A percentile compares a stretch with the other conserved stretches of the same genome.
Evolutionary conservation across 2,113 vertebrate species (phyloP).

Genomic region (Corythaixoides concolor): DNA sequence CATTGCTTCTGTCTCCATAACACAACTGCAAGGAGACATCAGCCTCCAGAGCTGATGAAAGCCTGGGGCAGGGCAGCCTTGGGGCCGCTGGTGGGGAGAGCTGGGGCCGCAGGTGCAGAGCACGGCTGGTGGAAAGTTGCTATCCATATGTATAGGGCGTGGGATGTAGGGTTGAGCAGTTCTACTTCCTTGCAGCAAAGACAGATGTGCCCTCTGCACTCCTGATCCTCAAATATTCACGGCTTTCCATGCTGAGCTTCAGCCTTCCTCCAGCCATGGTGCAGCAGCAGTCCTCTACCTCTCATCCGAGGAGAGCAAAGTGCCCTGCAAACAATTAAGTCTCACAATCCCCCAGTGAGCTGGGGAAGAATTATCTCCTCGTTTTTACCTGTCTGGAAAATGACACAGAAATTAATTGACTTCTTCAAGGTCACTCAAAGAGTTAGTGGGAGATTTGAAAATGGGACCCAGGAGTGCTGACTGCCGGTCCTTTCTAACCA

Average conservation of each 20-base stretch:
- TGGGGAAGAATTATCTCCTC: slow-evolving; percentile 43
- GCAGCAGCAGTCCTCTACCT: neutral
- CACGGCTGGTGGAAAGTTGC: neutral
- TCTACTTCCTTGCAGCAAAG: neutral
- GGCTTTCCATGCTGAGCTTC: neutral
- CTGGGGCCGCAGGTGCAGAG: neutral
- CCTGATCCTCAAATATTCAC: neutral
- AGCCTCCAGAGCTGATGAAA: neutral
- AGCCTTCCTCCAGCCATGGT: neutral
- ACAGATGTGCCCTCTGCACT: neutral
- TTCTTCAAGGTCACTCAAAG: slow-evolving; percentile 53
- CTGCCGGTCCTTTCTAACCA: slow-evolving; percentile 1
- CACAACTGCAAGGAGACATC: neutral
- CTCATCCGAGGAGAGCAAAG: neutral
- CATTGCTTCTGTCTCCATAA: neutral
- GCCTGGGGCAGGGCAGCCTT: neutral
- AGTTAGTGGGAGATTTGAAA: slow-evolving; percentile 31
- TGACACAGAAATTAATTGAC: slow-evolving; percentile 62
- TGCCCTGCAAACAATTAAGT: slow-evolving; percentile 48
- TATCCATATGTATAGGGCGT: accelerated
- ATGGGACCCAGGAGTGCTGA: slow-evolving; percentile 48
- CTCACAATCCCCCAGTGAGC: slow-evolving; percentile 1
- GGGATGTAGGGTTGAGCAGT: accelerated
- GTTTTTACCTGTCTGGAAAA: slow-evolving; percentile 62
- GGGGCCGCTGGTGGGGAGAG: neutral